Percentiles rank a stretch among this genome's conserved stretches.
These are phyloP conservation scores for Brachyptera putata DNA, from an alignment of 2,888 invertebrate genomes.

Conservation along the genomic window DNA sequence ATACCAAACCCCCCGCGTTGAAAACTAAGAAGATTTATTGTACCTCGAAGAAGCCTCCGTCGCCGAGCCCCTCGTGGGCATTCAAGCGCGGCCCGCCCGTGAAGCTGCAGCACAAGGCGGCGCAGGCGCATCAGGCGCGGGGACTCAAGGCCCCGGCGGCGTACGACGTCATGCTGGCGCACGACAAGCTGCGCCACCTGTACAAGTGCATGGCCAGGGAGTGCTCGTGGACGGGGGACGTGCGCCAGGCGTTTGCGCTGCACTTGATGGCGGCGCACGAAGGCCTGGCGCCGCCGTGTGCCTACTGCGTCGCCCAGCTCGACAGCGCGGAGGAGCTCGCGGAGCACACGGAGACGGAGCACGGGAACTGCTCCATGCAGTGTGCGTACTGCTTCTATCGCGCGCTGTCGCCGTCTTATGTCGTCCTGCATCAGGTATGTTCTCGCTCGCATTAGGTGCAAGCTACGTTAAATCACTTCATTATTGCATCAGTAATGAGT, in stretches of 20 bases:
- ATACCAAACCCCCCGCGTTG: too few relatives aligned
- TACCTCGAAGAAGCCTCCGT: background rate
- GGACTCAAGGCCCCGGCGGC: slow-evolving; percentile 19
- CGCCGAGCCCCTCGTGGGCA: too few relatives aligned
- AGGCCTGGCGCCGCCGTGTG: too few relatives aligned
- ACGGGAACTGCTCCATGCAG: slow-evolving; percentile 57
- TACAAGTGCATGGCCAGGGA: slow-evolving; percentile 54
- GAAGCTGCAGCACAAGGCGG: background rate
- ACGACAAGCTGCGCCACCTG: slow-evolving; percentile 44
- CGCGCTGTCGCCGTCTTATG: slow-evolving; percentile 55
- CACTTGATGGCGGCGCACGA: too few relatives aligned
- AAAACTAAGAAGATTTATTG: too few relatives aligned
- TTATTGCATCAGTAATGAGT: too few relatives aligned
- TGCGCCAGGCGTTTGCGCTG: slow-evolving; percentile 40
- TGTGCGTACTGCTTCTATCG: slow-evolving; percentile 68
- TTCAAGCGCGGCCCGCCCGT: too few relatives aligned
- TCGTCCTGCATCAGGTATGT: slow-evolving; percentile 55
- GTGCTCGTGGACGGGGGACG: slow-evolving; percentile 50
- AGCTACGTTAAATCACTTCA: too few relatives aligned
- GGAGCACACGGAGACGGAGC: too few relatives aligned
- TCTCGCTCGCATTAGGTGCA: too few relatives aligned
- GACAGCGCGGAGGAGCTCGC: too few relatives aligned
- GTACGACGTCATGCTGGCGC: slow-evolving; percentile 41
- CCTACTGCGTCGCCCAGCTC: too few relatives aligned
- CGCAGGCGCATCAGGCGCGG: slow-evolving; percentile 26